Base-by-base conservation (phyloP, 2,888 invertebrate genomes). In the Drosophila testacea region DNA sequence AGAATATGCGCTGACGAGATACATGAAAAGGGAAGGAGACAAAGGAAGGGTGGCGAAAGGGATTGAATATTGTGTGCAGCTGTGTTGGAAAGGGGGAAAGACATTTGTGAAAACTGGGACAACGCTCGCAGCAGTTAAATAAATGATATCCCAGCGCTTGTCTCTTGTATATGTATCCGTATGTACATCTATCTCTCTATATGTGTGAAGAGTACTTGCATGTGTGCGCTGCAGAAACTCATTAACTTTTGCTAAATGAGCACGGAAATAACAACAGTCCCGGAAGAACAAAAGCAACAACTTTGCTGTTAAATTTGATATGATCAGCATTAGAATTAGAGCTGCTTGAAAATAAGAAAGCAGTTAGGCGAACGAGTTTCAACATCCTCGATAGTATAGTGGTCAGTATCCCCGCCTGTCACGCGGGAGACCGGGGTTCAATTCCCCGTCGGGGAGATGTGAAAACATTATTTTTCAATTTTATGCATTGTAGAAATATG, bases 401-500 rank as follows among this genome's bases (percentile, higher is more conserved):
- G 81, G 81, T 83, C 51, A 83, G 79, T 79, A 79, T 82, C 82
- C 82, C 82, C 79, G 79, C 82, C 79, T 79, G 83, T 79, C 79
- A 79, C 79, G 79, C 79, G 83, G 79, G 80, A 83, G 79, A 79
- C 83, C 79, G 79, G 79, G 79, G 79, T 79, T 77, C 70, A 78
- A 78, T 78, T 78, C 77, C 77, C 77, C 77, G 77, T 78, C 77
- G 77, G 77, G 77, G 79, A 77, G 11, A 22, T 59, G 59, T 36
- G 10, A 6, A 4, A 47, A 7, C 22, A 4, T 42, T 4, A 13
- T 46, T 27, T 66, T 50, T 44, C 11, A 13, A n/a, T 2, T 41
- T 38, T 47, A 10, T 30, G 10, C 16, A 30, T 38, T 42, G 13
- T 13, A 32, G 9, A 6, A 7, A 32, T 32, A 32, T 30, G 7